Conservation (phyloP, 2,113 vertebrate genomes). For the mouse (Mus musculus) region DNA sequence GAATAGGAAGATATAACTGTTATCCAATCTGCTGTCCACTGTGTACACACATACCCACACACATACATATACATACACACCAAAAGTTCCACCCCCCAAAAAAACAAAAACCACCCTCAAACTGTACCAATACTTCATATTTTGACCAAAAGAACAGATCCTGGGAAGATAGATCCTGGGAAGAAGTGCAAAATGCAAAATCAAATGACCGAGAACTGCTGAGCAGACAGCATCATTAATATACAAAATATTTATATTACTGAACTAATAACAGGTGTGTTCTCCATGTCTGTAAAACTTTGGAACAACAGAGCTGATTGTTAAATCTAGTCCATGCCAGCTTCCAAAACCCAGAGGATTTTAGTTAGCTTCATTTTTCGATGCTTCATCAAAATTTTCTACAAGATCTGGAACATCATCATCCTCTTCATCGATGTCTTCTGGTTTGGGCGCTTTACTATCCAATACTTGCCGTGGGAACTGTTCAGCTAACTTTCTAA, state of each 20-base stretch:
- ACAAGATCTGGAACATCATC: slow-evolving; percentile 99
- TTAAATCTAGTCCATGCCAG: slow-evolving; percentile 92
- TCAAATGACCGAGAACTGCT: slow-evolving; percentile 91
- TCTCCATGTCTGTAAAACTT: slow-evolving; percentile 91
- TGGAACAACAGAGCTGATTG: slow-evolving; percentile 90
- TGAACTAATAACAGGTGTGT: slow-evolving; percentile 92
- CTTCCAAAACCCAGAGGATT: slow-evolving; percentile 87
- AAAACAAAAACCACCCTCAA: slow-evolving; percentile 82
- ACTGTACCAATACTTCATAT: slow-evolving; percentile 86
- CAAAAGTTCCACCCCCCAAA: slow-evolving; percentile 74
- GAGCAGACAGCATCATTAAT: slow-evolving; percentile 92
- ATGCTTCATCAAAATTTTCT: slow-evolving; percentile 99
- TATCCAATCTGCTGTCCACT: slow-evolving; percentile 89
- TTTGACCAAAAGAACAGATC: slow-evolving; percentile 89
- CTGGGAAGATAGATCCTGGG: slow-evolving; percentile 88
- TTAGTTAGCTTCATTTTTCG: slow-evolving; percentile 98
- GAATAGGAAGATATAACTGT: slow-evolving; percentile 89
- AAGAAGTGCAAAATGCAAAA: slow-evolving; percentile 94
- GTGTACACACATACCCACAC: slow-evolving; percentile 83
- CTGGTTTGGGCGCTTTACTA: slow-evolving; percentile 96
- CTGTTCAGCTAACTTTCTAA: slow-evolving; percentile 98
- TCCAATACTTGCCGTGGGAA: slow-evolving; percentile 97
- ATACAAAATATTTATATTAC: slow-evolving; percentile 96
- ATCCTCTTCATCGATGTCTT: slow-evolving; percentile 98
- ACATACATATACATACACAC: slow-evolving; percentile 81